A percentile compares a stretch with the other conserved stretches of the same genome.
Conservation (phyloP, 2,888 invertebrate species). For the Chrysotoxum bicinctum region DNA sequence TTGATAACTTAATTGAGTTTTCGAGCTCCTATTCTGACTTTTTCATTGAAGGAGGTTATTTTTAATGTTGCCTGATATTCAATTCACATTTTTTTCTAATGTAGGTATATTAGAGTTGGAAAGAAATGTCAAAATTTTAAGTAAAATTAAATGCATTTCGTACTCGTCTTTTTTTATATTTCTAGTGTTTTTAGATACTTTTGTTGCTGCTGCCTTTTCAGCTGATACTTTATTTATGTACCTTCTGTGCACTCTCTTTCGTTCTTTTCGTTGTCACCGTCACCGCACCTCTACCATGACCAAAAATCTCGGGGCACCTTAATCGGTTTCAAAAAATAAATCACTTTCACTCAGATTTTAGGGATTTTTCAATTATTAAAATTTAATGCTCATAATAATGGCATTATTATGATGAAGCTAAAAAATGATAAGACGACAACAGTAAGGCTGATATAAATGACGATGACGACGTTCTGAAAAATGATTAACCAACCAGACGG, state of each 20-base stretch:
- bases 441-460: neutral
- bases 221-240: slow-evolving; percentile 61
- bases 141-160: slow-evolving; percentile 68
- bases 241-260: slow-evolving; percentile 56
- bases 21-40: neutral
- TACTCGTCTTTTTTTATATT: neutral
- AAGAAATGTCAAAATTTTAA: slow-evolving; percentile 69
- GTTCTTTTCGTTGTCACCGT: slow-evolving; percentile 41
- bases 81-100: slow-evolving; percentile 59
- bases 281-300: neutral
- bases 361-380: neutral
- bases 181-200: slow-evolving; percentile 49
- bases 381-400: slow-evolving; percentile 12
- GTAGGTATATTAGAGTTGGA: neutral
- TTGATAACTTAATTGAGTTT: slow-evolving; percentile 14
- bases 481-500: slow-evolving; percentile 8
- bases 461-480: slow-evolving; percentile 23
- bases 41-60: neutral
- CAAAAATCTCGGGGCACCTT: neutral
- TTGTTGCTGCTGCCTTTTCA: slow-evolving; percentile 52
- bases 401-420: neutral
- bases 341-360: slow-evolving; percentile 26
- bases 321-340: neutral
- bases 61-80: slow-evolving; percentile 12
- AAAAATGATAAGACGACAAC: neutral